These are phyloP conservation scores for Scrobipalpa costella DNA, from an alignment of 2,888 invertebrate species.

Conservation along the genomic window DNA sequence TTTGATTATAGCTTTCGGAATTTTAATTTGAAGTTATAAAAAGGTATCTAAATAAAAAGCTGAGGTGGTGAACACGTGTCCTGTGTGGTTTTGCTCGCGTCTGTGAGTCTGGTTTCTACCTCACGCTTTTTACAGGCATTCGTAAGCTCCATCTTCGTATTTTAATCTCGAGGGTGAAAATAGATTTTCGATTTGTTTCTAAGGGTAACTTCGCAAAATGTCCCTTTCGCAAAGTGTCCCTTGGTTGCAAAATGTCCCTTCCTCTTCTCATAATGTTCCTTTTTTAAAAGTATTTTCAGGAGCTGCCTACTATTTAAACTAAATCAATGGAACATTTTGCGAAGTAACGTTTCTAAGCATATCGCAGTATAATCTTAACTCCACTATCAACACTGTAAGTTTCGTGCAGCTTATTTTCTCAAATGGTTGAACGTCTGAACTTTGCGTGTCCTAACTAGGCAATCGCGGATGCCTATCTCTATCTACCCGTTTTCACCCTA, in stretches of 20 bases:
- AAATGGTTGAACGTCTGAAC: neutral
- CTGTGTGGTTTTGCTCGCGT: slow-evolving; percentile 17
- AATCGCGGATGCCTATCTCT: neutral
- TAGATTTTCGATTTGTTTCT: neutral
- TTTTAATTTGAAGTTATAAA: slow-evolving; percentile 59
- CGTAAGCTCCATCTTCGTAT: no score
- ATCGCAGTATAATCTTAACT: neutral
- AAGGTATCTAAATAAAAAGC: slow-evolving; percentile 32
- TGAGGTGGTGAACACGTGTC: slow-evolving; percentile 33
- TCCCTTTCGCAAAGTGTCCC: no score
- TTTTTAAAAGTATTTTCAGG: no score
- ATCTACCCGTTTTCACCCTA: neutral
- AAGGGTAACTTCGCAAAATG: no score
- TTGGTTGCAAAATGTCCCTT: no score
- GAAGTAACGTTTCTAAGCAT: neutral
- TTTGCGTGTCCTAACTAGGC: neutral
- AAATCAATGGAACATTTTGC: no score
- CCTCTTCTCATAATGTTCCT: no score
- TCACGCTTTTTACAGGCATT: neutral
- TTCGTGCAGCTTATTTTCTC: neutral
- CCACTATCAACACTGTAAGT: neutral
- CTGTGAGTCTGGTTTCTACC: neutral
- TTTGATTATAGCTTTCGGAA: slow-evolving; percentile 51
- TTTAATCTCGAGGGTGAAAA: no score
- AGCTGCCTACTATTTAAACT: no score